Evolutionary conservation across 2,888 invertebrate genomes (phyloP).

Genomic region (Argynnis bischoffii): DNA sequence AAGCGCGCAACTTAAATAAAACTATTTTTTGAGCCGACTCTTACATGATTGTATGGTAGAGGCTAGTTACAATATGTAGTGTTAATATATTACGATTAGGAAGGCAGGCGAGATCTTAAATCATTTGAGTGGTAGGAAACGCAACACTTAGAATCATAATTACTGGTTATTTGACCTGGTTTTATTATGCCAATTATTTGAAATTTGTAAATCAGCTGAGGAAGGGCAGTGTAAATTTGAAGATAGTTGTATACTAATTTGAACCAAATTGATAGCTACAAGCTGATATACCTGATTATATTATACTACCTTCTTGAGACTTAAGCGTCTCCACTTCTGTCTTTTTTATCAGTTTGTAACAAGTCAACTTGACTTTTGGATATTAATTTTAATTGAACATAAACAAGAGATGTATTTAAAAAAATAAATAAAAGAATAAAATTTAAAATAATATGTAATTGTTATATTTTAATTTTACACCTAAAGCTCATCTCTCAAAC

Average conservation of each 20-base stretch:
- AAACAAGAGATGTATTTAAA: no score
- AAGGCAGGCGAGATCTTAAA: conserved; percentile 39
- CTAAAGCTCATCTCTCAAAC: no score
- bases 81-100: conserved; percentile 36
- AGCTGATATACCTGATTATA: background rate
- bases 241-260: conserved; percentile 3
- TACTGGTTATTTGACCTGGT: conserved; percentile 34
- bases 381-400: no score
- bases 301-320: background rate
- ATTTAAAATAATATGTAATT: no score
- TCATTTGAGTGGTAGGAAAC: conserved; percentile 38
- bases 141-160: conserved; percentile 34
- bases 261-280: background rate
- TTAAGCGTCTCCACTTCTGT: no score
- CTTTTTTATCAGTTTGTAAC: no score
- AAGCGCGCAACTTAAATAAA: background rate
- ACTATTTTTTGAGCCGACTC: background rate
- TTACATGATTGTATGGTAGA: background rate
- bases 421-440: no score
- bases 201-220: conserved; percentile 19
- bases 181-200: conserved; percentile 33
- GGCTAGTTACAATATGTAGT: conserved; percentile 17
- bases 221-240: conserved; percentile 1
- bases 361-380: no score
- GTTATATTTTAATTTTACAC: no score